Percentiles rank a stretch among this genome's conserved stretches.
Evolutionary conservation across 2,797 vertebrate genomes (phyloP).

Genomic region (Peromyscus nudipes): DNA sequence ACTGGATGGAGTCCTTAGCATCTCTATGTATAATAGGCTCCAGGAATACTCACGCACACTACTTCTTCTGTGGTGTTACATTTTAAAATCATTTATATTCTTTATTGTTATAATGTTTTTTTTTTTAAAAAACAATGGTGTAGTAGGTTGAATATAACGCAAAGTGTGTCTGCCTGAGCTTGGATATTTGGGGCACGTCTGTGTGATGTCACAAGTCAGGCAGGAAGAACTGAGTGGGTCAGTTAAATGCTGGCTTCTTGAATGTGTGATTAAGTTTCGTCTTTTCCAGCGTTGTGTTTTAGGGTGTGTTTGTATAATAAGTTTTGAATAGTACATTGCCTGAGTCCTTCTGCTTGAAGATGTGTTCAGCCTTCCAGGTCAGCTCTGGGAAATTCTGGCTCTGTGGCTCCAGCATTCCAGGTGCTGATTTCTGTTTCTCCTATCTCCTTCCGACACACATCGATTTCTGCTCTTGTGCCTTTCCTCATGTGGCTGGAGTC

Average conservation of each 20-base stretch:
- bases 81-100: constrained; percentile 8
- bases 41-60: background rate
- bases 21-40: background rate
- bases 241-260: constrained; percentile 21
- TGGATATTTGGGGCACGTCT: background rate
- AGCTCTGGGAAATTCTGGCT: constrained; percentile 26
- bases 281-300: background rate
- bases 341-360: background rate
- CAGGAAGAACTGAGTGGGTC: background rate
- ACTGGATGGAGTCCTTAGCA: background rate
- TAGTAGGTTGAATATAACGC: background rate
- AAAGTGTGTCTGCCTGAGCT: background rate
- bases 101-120: constrained; percentile 22
- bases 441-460: constrained; percentile 45
- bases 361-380: constrained; percentile 43
- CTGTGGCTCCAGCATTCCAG: background rate
- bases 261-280: background rate
- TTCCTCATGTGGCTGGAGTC: constrained; percentile 42
- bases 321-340: background rate
- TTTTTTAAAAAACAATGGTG: background rate
- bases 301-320: background rate
- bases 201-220: background rate
- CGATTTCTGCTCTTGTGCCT: constrained; percentile 46
- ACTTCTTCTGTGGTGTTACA: background rate
- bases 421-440: constrained; percentile 63